phyloP scores from a whole-genome alignment of 2,113 vertebrate species.

The Fukomys damarensis region DNA sequence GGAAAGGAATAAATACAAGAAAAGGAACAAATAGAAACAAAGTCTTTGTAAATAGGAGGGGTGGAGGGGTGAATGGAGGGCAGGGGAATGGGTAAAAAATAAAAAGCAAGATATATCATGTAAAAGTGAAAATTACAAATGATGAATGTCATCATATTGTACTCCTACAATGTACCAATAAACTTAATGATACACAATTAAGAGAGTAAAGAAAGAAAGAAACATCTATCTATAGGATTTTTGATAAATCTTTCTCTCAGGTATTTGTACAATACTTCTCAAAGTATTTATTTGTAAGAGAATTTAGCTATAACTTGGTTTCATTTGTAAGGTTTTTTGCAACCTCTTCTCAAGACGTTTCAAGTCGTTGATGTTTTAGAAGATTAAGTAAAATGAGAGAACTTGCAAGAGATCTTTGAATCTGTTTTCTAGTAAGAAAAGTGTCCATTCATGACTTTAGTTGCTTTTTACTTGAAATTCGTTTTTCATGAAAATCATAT shows the following conservation, averaged over 20 bases:
- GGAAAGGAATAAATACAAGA: too few species aligned
- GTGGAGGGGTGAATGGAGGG: too few species aligned
- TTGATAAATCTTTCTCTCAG: background rate
- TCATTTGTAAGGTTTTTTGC: background rate
- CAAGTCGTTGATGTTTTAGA: background rate
- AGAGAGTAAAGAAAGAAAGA: too few species aligned
- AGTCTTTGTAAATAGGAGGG: too few species aligned
- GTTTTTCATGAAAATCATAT: constrained; percentile 42
- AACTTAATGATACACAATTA: too few species aligned
- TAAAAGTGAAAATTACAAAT: too few species aligned
- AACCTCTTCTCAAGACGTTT: background rate
- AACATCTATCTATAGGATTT: background rate
- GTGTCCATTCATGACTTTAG: background rate
- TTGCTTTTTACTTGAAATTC: constrained; percentile 48
- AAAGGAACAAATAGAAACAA: too few species aligned
- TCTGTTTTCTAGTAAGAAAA: constrained; percentile 19
- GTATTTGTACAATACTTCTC: background rate
- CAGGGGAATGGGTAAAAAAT: too few species aligned
- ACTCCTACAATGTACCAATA: too few species aligned
- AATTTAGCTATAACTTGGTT: background rate
- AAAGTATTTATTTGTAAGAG: background rate
- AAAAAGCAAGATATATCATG: too few species aligned
- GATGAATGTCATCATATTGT: too few species aligned
- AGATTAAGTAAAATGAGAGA: constrained; percentile 50
- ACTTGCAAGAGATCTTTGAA: background rate